Evolutionary conservation across 2,888 invertebrate genomes (phyloP).

Genomic region (Meteorus colon): DNA sequence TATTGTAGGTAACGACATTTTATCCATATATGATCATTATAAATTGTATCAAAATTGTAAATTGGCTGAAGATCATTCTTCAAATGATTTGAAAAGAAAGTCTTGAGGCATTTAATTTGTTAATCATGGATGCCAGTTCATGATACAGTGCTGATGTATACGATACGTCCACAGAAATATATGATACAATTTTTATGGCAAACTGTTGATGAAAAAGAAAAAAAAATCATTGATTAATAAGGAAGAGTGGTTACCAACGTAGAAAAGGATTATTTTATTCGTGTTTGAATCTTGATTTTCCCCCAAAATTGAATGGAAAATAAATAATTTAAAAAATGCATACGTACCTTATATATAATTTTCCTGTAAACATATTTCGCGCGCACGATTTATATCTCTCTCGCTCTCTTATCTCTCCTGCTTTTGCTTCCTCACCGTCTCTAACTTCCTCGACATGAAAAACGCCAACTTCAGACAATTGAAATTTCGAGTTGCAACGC

Average conservation of each 20-base stretch:
- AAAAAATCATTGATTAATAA: slow-evolving; percentile 8
- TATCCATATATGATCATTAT: neutral
- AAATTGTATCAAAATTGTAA: slow-evolving; percentile 71
- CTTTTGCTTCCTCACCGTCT: too few relatives aligned
- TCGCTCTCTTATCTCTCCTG: too few relatives aligned
- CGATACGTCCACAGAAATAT: neutral
- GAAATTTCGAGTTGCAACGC: neutral
- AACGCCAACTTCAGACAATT: neutral
- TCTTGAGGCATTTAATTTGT: neutral
- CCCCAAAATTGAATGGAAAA: neutral
- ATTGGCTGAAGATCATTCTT: slow-evolving; percentile 28
- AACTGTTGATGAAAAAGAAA: neutral
- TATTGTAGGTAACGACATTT: slow-evolving; percentile 73
- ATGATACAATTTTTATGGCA: neutral
- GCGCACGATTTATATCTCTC: neutral
- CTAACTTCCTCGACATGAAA: neutral
- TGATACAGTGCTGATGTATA: neutral
- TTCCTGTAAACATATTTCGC: neutral
- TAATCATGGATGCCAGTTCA: neutral
- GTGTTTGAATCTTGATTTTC: neutral
- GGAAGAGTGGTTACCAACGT: neutral
- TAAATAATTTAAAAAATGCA: neutral
- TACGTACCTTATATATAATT: too few relatives aligned
- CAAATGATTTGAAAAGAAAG: neutral
- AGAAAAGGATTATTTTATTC: neutral